Evolutionary conservation across 2,888 invertebrate species (phyloP), one percentile per base, ranked within the genome.

Genomic region (Papilio gigon): DNA sequence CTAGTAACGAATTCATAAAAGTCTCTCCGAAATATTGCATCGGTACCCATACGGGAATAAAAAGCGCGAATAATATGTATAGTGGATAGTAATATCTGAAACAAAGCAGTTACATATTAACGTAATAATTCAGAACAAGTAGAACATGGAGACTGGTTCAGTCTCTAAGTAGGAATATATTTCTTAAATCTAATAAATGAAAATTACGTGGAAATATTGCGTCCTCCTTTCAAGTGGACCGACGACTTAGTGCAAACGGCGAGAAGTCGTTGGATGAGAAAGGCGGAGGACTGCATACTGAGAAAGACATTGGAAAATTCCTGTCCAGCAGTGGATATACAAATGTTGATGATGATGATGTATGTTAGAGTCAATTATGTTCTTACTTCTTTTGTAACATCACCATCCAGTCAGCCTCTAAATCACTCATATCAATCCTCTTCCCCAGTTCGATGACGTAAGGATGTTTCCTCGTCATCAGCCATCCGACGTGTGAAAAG

Each of bases 401-500:
- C 25, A 96, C 93, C 72, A 96, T 89, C 73, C 93, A 93, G 79
- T 97, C 97, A 0, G 93, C 92, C 74, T 93, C 89, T 69, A 97
- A 82, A 79, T 97, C 97, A n/a, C 94, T 94, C 91, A 97, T 89
- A 78, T 97, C 96, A 37, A 97, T 93, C 30, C 89, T 92, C 68
- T 75, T 94, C 27, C 94, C 96, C 74, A 95, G 94, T 70, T 93
- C 90, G 33, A 93, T 94, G 40, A 96, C 95, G 71, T 94, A 93
- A 0, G 96, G 97, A 80, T 97, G 97, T 82, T 97, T 97, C 73
- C 93, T 93, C 71, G 90, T 88, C 93, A 97, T 93, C 22, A 97
- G 87, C 97, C 97, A 98, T 6, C 97, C 97, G 64, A 97, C 93
- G 82, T 98, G 97, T 2, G 95, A 93, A 87, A 97, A 98, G 91